Base-by-base conservation (phyloP, 35 echinoderm and acorn worm genomes). In the Lytechinus pictus region DNA sequence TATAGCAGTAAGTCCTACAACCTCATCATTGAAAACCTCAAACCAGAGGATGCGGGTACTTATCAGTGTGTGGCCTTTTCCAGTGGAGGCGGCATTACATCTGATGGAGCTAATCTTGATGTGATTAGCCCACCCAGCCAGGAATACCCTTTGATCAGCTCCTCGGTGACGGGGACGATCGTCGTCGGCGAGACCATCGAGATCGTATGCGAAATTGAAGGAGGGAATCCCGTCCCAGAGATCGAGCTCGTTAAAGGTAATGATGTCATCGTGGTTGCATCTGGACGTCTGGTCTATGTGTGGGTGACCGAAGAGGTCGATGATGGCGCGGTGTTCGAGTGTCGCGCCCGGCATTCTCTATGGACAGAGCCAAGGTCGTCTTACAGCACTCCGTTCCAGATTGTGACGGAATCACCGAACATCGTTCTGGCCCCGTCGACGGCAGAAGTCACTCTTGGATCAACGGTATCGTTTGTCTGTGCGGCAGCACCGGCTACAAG, bases 351-450 rank as follows among this genome's bases (percentile, higher is more conserved):
- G 21, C 96, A 96, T 28, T 86, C 87, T 24, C 94, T 96, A 55
- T 96, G 96, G 96, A 89, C 96, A 8, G 96, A 96, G 9, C 55
- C 96, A 44, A 91, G 96, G 9, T 95, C 96, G 44, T 96, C 94
- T 11, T 52, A 87, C 19, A 4, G 95, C 10, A 89, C 94, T n/a
- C 96, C 96, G n/a, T 96, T 95, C 96, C 27, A 28, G 21, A 13
- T 96, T 8, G 87, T 96, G 16, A 12, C n/a, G 29, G 96, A 94
- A 9, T 87, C 94, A 28, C 92, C 96, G 21, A 66, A 58, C 8
- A 16, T 94, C 19, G 53, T 90, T 9, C 96, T 96, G 27, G 94
- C 94, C 27, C 96, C 96, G 4, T 44, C 94, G 56, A 52, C 54
- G 16, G 88, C 86, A 4, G 94, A 94, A n/a, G 86, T 89, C 61